Evolutionary conservation across 2,113 vertebrate genomes (phyloP), one percentile per base, ranked within the genome.

Genomic region (Cyprinodon brontotheroides): DNA sequence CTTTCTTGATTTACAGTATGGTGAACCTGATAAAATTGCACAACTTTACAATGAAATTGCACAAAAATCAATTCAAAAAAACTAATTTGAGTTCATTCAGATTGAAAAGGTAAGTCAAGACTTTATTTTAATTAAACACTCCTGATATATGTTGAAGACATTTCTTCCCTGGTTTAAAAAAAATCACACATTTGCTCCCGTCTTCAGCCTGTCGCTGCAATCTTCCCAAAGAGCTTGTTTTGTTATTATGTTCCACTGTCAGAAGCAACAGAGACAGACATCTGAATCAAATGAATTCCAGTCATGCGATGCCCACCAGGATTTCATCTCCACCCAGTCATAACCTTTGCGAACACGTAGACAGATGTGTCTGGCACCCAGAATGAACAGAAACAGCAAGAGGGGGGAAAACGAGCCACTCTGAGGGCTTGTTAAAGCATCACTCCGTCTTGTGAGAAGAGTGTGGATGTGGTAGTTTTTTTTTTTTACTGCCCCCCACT

Each of bases 381-480:
- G 20, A 78, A 73, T 73, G 77, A 82, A 74, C 71, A 64, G 59
- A 69, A 77, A 70, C 65, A 72, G 80, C 45, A 0, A 62, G 84
- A 70, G 77, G 79, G 43, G 2, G 73, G 71, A 65, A 83, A 85
- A 70, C 12, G 66, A 70, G 76, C 39, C 73, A 15, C 88, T 82
- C 74, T 0, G 70, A 86, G 84, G 74, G 80, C 82, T 82, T 84
- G 89, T 89, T 87, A 86, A 83, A 14, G 61, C 76, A 74, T 82
- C 73, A 2, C 76, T 85, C 68, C 36, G 66, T 78, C 77, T 62
- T 39, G 50, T 65, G 77, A 62, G 69, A 77, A 77, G 73, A 48
- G 64, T 14, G 59, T 29, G 71, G 61, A 70, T 61, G 61, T 11
- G 81, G 29, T 29, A 29, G 65, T 64, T 66, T 65, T 65, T 71